Evolutionary conservation across 2,888 invertebrate species (phyloP).

Genomic region (Agrochola litura): DNA sequence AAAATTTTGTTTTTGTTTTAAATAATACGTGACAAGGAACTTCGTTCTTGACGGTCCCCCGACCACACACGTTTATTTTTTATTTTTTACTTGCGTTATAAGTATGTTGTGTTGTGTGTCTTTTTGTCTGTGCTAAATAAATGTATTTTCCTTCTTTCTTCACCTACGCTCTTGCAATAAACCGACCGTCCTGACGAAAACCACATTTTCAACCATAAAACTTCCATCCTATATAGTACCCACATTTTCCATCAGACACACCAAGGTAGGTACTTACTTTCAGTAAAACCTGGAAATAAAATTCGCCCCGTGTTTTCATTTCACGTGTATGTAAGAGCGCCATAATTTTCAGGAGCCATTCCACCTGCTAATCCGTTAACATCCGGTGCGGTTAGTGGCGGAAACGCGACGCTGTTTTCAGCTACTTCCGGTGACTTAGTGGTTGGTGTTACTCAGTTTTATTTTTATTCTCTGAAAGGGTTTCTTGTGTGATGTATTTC

Average conservation of each 20-base stretch:
- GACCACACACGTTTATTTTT: too few relatives aligned
- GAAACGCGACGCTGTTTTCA: conserved; percentile 75
- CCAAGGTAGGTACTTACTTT: conserved; percentile 24
- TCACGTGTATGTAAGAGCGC: conserved; percentile 58
- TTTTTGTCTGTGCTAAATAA: too few relatives aligned
- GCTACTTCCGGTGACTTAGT: conserved; percentile 75
- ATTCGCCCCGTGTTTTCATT: conserved; percentile 51
- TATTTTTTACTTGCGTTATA: too few relatives aligned
- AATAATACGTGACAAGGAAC: too few relatives aligned
- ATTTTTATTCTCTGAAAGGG: conserved; percentile 60
- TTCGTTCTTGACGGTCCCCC: too few relatives aligned
- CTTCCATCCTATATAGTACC: background rate
- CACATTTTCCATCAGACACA: conserved; percentile 8
- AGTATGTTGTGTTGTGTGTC: too few relatives aligned
- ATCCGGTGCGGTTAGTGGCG: conserved; percentile 68
- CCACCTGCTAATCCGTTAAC: conserved; percentile 65
- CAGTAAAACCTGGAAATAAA: conserved; percentile 54
- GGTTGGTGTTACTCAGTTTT: conserved; percentile 59
- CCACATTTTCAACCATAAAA: conserved; percentile 16
- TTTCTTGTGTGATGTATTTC: conserved; percentile 19
- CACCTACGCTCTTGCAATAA: background rate
- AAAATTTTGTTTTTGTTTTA: too few relatives aligned
- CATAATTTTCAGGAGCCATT: conserved; percentile 65
- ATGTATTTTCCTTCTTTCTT: too few relatives aligned
- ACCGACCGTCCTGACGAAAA: background rate